Base-by-base conservation (phyloP, 2,113 vertebrate species). In the Triplophysa tibetana region DNA sequence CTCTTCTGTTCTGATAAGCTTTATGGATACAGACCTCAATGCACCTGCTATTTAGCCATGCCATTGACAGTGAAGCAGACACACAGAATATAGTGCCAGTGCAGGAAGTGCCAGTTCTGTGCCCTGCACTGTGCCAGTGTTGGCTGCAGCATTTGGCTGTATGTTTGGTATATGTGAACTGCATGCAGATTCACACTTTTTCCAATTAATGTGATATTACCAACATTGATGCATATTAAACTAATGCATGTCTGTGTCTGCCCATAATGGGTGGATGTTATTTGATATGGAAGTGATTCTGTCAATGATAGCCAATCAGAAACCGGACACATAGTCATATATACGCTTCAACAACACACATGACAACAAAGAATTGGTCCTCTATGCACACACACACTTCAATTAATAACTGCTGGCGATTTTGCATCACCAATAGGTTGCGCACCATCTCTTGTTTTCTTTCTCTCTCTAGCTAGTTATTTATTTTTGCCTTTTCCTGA, bases 371-470 rank as follows among this genome's bases (percentile, higher is more conserved):
- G 89, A 62, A 86, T 89, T 94, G 90, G 93, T 91, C 89, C 54
- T 10, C 86, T 89, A 63, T 85, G 87, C 89, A 92, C 84, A 87
- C 91, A 29, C 29, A 29, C 29, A 93, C 92, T 91, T 92, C 94
- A 93, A 93, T 91, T 92, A 69, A 93, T 95, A 95, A 96, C 95
- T 95, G 94, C 91, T 94, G 94, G 95, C 93, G 90, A 84, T 82
- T 81, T 86, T 93, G 94, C 94, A 94, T 86, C 77, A 77, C 19
- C 7, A 58, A 73, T 64, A 82, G 23, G 21, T 64, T 33, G 87
- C 13, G 16, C 33, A 64, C 68, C 67, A 70, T 81, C 62, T 81
- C 82, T 78, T 74, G 29, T 56, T 62, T 82, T 24, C 69, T 78
- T 82, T 66, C 60, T 67, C 56, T 82, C 62, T 65, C 62, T 77